Evolutionary conservation across 2,888 invertebrate species (phyloP), one percentile per base, ranked within the genome.

Genomic region (Aphodius sticticus): DNA sequence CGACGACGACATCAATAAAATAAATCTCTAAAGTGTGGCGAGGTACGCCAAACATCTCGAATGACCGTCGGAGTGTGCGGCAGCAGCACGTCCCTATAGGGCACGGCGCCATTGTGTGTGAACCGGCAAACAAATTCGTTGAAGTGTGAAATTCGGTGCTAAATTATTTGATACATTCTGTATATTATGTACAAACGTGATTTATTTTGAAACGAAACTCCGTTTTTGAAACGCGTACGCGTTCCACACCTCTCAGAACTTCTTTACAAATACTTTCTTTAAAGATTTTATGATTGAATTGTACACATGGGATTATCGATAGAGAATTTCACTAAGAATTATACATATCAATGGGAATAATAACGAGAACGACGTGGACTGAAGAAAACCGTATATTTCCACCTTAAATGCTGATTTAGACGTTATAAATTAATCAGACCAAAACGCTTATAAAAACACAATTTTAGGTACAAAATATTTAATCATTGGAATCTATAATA

Each of bases 81-180:
- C 26, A 26, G 26, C 26, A 26, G 26, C 53, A 53, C 53, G 1
- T 53, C 53, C 53, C 2, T 53, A 53, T 5, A 53, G 53, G 53
- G 53, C 53, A 53, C 9, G 53, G 7, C 53, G 53, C 53, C 53
- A 53, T 53, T 53, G 53, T 53, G 12, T 53, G 53, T 26, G 72
- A 53, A 53, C 53, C 72, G 72, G 35, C 74, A 74, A 74, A 74
- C 26, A 74, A 74, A 37, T 74, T 74, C 35, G 9, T 74, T 36
- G 74, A 74, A 36, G 74, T 74, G 74, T 74, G 36, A 74, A 74
- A 74, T 74, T 35, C 37, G 53, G 74, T 74, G 74, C 74, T 74
- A 74, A 35, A 74, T 26, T 74, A 74, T 53, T 53, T 2, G 53
- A 53, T 35, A 74, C 74, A 37, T 26, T 74, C 37, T 35, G 74